A percentile compares a stretch with the other conserved stretches of the same genome.
Conservation (phyloP, 2,888 invertebrate species). For the Yponomeuta sedellus region DNA sequence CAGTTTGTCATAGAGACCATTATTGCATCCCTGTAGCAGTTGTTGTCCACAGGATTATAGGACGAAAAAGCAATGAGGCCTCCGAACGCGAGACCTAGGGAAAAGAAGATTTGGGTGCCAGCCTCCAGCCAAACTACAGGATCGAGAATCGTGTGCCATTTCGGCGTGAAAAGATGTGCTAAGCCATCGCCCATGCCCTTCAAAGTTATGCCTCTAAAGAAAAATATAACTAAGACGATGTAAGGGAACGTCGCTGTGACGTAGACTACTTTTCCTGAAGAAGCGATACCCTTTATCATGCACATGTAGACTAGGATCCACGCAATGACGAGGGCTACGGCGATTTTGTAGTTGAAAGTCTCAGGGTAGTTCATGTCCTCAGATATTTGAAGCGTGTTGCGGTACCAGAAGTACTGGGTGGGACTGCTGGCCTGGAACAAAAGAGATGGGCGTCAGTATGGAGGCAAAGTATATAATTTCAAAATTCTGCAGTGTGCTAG, state of each 20-base stretch:
- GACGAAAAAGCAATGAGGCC: slow-evolving; percentile 97
- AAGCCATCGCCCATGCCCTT: slow-evolving; percentile 92
- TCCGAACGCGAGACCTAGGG: slow-evolving; percentile 95
- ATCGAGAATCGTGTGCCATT: slow-evolving; percentile 93
- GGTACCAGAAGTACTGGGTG: slow-evolving; percentile 97
- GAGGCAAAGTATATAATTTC: too few relatives aligned
- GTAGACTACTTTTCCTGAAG: slow-evolving; percentile 97
- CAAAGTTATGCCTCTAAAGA: slow-evolving; percentile 94
- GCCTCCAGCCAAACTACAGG: slow-evolving; percentile 98
- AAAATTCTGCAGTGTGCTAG: too few relatives aligned
- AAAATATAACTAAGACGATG: slow-evolving; percentile 95
- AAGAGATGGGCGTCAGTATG: slow-evolving; percentile 14
- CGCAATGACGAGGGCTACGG: slow-evolving; percentile 88
- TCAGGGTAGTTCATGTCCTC: slow-evolving; percentile 91
- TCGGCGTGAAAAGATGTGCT: slow-evolving; percentile 92
- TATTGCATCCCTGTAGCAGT: slow-evolving; percentile 95
- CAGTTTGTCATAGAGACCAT: slow-evolving; percentile 95
- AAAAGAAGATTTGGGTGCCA: slow-evolving; percentile 98
- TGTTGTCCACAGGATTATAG: slow-evolving; percentile 97
- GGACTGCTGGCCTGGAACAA: slow-evolving; percentile 87
- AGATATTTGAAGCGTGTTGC: slow-evolving; percentile 93
- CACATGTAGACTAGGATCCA: slow-evolving; percentile 97
- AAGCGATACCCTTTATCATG: slow-evolving; percentile 98
- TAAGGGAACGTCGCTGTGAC: slow-evolving; percentile 98
- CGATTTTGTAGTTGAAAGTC: slow-evolving; percentile 94